Base-by-base conservation (phyloP, 2,888 invertebrate species). In the Andrena bucephala region DNA sequence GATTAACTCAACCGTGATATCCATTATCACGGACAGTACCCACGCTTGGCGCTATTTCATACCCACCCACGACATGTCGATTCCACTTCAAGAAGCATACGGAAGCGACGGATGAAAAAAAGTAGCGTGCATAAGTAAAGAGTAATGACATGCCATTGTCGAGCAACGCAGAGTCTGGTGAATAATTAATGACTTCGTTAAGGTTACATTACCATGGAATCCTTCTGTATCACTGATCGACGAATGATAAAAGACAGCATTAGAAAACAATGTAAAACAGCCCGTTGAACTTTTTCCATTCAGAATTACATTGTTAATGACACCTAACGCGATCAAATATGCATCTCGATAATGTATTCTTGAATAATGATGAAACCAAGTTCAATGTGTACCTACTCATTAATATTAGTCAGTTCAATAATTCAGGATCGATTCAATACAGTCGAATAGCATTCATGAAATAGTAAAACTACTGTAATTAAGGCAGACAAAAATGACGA, bases 141-240 rank as follows among this genome's bases (percentile, higher is more conserved):
- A 68, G 31, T 60, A 71, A 65, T 50, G 54, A 59, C 65, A 54
- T 59, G 57, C 68, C 66, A 77, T 69, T 81, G 24, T 79, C 31
- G n/a, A 33, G 66, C 33, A n/a, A 5, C 27, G 72, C 85, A 86
- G 88, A 84, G 78, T 77, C 85, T 87, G 62, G 42, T 81, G 84
- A 87, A 89, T 89, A 89, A 86, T 86, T 87, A 84, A 89, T 84
- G 59, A 52, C 33, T 31, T 69, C 50, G 8, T 24, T n/a, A 50
- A 59, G 62, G 42, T 16, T 80, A 59, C 29, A 67, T 54, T 60
- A 50, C 54, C 72, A 42, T 27, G 54, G 33, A 59, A 60, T 74
- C 74, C 78, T 86, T 83, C 60, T 71, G 65, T 68, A 54, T 81
- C 62, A 60, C 74, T 57, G 42, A 76, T 63, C 60, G 63, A 74